Conservation (phyloP, 2,888 invertebrate genomes). For the Neoscelio sp. region DNA sequence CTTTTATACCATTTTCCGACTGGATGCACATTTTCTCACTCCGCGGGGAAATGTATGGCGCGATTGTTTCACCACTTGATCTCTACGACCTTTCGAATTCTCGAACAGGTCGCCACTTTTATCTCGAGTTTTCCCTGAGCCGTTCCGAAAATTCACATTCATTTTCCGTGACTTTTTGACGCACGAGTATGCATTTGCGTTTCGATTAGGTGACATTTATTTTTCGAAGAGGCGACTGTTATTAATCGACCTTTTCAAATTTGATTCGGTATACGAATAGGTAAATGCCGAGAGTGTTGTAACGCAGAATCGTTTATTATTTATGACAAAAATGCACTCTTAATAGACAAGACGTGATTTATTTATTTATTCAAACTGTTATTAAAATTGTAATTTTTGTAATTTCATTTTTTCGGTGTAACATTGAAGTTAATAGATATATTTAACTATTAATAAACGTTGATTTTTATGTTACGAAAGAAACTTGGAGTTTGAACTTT, state of each 20-base stretch:
- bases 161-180: constrained; percentile 3
- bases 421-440: too few species aligned
- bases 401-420: too few species aligned
- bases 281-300: constrained; percentile 11
- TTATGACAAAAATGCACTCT: constrained; percentile 26
- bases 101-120: constrained; percentile 20
- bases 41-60: constrained; percentile 50
- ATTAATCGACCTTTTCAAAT: constrained; percentile 27
- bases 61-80: constrained; percentile 44
- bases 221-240: constrained; percentile 12
- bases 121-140: constrained; percentile 21
- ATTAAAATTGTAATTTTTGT: too few species aligned
- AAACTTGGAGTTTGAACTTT: too few species aligned
- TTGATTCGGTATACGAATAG: constrained; percentile 10
- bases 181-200: background rate
- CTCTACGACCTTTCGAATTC: constrained; percentile 13
- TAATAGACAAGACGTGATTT: constrained; percentile 48
- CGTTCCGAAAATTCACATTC: constrained; percentile 3
- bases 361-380: too few species aligned
- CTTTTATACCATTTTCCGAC: constrained; percentile 52
- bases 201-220: constrained; percentile 26
- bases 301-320: constrained; percentile 38
- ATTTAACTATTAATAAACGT: too few species aligned
- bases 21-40: constrained; percentile 56
- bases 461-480: too few species aligned